Conservation (phyloP, 2,113 vertebrate genomes). For the Crypturellus undulatus region DNA sequence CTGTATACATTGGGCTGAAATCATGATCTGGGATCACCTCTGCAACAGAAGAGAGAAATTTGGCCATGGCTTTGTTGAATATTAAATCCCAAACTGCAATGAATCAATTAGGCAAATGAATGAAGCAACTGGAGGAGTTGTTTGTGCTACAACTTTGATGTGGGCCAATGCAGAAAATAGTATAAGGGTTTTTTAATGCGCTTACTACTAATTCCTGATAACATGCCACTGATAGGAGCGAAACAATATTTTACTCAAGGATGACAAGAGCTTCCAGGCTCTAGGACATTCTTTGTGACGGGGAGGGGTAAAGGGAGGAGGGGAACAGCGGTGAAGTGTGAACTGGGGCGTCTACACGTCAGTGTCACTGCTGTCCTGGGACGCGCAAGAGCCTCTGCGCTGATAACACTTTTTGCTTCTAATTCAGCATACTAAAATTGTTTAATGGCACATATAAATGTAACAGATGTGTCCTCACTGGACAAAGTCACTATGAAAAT, state of each 20-base stretch:
- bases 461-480: neutral
- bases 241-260: neutral
- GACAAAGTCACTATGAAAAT: neutral
- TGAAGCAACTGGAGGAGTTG: neutral
- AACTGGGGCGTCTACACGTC: neutral
- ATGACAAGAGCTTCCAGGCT: neutral
- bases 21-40: neutral
- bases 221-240: neutral
- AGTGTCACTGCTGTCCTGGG: neutral
- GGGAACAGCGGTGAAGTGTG: neutral
- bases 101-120: neutral
- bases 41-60: neutral
- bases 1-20: neutral
- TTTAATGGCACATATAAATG: neutral
- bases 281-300: neutral
- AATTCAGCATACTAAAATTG: neutral
- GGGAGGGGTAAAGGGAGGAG: neutral
- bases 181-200: neutral
- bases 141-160: neutral
- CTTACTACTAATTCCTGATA: neutral
- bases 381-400: neutral
- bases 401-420: neutral
- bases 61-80: neutral
- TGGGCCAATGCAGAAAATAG: fast-evolving
- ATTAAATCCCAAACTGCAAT: neutral